phyloP scores from a whole-genome alignment of 2,888 invertebrate genomes.

The Lymantria dispar region DNA sequence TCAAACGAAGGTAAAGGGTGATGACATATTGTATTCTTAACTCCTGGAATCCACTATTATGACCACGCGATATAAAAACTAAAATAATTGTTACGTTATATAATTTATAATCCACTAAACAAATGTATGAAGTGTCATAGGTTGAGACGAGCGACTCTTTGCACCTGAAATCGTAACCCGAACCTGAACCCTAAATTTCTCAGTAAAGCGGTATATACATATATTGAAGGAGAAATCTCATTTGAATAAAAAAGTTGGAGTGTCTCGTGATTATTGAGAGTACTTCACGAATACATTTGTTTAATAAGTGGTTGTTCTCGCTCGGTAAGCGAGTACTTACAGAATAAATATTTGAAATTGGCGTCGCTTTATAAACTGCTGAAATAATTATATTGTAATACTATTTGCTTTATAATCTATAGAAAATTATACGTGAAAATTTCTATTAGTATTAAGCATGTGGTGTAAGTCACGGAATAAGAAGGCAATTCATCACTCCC shows the following conservation, averaged over 20 bases:
- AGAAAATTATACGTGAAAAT: too few relatives aligned
- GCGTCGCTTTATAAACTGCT: neutral
- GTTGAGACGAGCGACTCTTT: conserved; percentile 3
- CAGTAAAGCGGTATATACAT: conserved; percentile 13
- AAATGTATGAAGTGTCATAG: neutral
- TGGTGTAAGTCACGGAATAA: too few relatives aligned
- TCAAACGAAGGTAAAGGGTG: too few relatives aligned
- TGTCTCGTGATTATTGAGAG: neutral
- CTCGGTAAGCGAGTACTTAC: neutral
- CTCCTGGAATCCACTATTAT: too few relatives aligned
- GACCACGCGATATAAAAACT: too few relatives aligned
- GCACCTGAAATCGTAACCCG: conserved; percentile 11
- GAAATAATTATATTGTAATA: too few relatives aligned
- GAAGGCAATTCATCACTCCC: too few relatives aligned
- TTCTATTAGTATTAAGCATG: too few relatives aligned
- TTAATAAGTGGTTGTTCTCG: neutral
- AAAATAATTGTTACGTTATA: too few relatives aligned
- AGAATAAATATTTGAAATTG: neutral
- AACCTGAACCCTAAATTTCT: conserved; percentile 14
- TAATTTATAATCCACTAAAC: too few relatives aligned
- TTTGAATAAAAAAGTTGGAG: neutral
- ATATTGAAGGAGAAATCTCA: conserved; percentile 2
- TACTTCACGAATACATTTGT: neutral
- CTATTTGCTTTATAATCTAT: too few relatives aligned
- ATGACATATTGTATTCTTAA: too few relatives aligned